A percentile compares a stretch with the other conserved stretches of the same genome.
These are phyloP conservation scores for Erethizon dorsatum DNA, from an alignment of 2,797 vertebrate genomes.

Conservation along the genomic window DNA sequence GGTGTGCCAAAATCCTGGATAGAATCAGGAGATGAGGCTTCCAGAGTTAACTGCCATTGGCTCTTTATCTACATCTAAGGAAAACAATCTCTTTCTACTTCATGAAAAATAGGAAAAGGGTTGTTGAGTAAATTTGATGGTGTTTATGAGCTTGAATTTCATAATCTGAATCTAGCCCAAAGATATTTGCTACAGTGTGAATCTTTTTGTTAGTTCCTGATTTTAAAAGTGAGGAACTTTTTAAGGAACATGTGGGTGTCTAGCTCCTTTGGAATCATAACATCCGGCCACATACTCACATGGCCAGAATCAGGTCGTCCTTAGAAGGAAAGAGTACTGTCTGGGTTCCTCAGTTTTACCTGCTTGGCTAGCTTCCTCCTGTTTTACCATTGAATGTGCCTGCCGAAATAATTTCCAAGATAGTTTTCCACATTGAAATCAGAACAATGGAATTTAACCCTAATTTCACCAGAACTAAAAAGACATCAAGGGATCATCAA, in stretches of 20 bases:
- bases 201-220: background rate
- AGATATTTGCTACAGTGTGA: background rate
- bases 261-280: background rate
- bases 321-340: rapidly evolving
- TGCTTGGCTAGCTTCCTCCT: background rate
- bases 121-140: background rate
- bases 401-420: background rate
- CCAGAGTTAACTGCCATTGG: background rate
- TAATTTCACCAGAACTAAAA: background rate
- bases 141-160: background rate
- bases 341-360: rapidly evolving
- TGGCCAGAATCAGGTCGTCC: rapidly evolving
- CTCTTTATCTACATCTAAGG: background rate
- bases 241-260: background rate
- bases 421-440: background rate
- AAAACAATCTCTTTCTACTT: background rate
- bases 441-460: background rate
- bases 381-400: background rate
- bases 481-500: background rate
- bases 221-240: background rate
- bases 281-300: rapidly evolving
- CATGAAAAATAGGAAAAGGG: background rate
- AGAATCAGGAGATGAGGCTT: background rate
- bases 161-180: background rate
- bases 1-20: background rate